These are phyloP conservation scores for Pangasianodon gigas DNA, from an alignment of 2,113 vertebrate species.

Conservation along the genomic window DNA sequence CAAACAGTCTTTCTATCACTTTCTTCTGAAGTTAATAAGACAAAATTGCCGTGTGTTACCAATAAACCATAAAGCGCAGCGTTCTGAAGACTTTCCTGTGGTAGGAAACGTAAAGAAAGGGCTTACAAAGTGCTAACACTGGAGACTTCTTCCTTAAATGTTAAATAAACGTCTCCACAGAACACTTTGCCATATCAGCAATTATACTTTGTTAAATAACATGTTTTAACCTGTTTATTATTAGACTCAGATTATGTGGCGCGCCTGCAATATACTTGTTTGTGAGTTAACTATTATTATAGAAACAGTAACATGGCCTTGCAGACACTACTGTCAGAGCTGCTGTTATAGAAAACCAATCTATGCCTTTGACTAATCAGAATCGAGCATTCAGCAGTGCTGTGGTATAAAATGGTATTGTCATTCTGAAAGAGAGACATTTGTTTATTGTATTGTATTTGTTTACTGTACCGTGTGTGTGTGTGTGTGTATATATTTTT, in stretches of 20 bases:
- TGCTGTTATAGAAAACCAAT: background rate
- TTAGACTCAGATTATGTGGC: background rate
- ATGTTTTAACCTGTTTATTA: background rate
- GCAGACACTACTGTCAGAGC: background rate
- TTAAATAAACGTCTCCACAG: background rate
- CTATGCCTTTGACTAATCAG: background rate
- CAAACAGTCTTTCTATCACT: background rate
- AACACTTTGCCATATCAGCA: background rate
- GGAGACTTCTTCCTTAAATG: background rate
- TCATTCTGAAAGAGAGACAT: slow-evolving; percentile 12
- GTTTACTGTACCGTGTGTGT: background rate
- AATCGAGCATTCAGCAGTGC: background rate
- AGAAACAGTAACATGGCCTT: background rate
- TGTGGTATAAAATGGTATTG: slow-evolving; percentile 15
- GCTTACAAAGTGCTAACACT: background rate
- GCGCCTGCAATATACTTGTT: background rate
- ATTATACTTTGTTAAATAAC: background rate
- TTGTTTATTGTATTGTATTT: background rate
- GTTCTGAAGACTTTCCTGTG: background rate
- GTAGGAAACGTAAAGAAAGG: background rate
- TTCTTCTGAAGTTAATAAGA: background rate
- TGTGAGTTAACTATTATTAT: background rate
- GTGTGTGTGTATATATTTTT: background rate
- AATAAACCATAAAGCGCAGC: background rate
- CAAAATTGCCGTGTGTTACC: background rate